phyloP scores from a whole-genome alignment of 2,797 vertebrate species.

The Pristis pectinata region DNA sequence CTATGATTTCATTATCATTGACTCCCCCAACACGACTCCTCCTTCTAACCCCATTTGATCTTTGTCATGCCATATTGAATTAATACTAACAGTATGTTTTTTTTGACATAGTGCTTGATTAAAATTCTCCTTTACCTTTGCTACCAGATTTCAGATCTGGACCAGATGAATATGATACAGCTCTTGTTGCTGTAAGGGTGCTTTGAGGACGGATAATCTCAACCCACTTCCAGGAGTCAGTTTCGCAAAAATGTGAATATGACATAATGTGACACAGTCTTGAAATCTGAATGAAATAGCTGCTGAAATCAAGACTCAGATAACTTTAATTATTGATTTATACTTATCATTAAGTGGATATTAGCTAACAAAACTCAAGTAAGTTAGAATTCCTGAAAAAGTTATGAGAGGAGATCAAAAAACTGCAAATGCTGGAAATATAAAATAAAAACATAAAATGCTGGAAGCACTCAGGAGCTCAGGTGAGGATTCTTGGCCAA shows the following conservation, averaged over 20 bases:
- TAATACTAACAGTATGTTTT: not conserved
- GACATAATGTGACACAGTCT: not conserved
- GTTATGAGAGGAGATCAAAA: not conserved
- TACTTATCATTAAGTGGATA: not conserved
- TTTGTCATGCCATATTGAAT: not conserved
- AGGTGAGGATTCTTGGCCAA: too few relatives aligned
- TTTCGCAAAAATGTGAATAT: not conserved
- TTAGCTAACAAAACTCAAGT: not conserved
- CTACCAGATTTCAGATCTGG: not conserved
- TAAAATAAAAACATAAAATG: too few relatives aligned
- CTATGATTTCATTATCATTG: too few relatives aligned
- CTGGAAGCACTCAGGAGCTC: too few relatives aligned
- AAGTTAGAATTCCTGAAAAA: not conserved
- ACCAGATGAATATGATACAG: not conserved
- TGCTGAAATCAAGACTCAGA: not conserved
- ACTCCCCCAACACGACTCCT: too few relatives aligned
- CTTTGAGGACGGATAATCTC: not conserved
- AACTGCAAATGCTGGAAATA: too few relatives aligned
- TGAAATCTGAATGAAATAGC: not conserved
- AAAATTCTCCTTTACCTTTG: not conserved
- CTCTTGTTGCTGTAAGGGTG: too few relatives aligned
- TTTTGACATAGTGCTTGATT: not conserved
- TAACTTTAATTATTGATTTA: not conserved
- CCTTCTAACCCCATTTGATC: not conserved
- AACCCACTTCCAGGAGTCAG: not conserved